These are phyloP conservation scores for Eretmochelys imbricata DNA, from an alignment of 2,113 vertebrate genomes.

Conservation along the genomic window DNA sequence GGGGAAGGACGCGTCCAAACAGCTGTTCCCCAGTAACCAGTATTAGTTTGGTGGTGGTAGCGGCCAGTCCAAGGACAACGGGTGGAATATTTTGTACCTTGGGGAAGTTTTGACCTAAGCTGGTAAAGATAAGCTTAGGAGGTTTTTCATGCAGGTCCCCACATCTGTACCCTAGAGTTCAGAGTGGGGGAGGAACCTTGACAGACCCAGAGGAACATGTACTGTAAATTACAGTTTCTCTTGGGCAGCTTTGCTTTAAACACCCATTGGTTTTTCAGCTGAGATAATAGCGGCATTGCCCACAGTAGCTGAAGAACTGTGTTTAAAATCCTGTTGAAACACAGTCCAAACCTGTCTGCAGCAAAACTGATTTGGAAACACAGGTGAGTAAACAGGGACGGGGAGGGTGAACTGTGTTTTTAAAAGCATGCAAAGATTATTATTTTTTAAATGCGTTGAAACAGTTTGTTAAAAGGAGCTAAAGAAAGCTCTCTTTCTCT, in stretches of 20 bases:
- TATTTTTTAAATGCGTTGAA: background rate
- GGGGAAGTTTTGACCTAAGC: too few relatives aligned
- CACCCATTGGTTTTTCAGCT: background rate
- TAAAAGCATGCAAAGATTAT: background rate
- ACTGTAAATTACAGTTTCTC: background rate
- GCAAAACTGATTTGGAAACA: background rate
- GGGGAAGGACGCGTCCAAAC: too few relatives aligned
- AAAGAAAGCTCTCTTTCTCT: background rate
- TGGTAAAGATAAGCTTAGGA: too few relatives aligned
- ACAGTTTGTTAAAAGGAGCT: background rate
- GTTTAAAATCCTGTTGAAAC: constrained; percentile 14
- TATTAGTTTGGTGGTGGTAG: too few relatives aligned
- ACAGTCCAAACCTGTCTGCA: background rate
- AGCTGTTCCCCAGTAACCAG: too few relatives aligned
- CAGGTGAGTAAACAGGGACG: background rate
- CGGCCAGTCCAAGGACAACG: too few relatives aligned
- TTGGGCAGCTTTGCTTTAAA: background rate
- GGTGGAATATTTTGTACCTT: too few relatives aligned
- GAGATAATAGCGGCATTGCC: background rate
- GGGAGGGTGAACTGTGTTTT: background rate
- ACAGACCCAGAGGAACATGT: background rate
- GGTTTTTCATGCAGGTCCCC: too few relatives aligned
- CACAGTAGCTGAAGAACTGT: background rate
- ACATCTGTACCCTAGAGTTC: too few relatives aligned
- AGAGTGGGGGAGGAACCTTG: too few relatives aligned